phyloP scores from a whole-genome alignment of 2,113 vertebrate genomes.

The Pollachius pollachius region DNA sequence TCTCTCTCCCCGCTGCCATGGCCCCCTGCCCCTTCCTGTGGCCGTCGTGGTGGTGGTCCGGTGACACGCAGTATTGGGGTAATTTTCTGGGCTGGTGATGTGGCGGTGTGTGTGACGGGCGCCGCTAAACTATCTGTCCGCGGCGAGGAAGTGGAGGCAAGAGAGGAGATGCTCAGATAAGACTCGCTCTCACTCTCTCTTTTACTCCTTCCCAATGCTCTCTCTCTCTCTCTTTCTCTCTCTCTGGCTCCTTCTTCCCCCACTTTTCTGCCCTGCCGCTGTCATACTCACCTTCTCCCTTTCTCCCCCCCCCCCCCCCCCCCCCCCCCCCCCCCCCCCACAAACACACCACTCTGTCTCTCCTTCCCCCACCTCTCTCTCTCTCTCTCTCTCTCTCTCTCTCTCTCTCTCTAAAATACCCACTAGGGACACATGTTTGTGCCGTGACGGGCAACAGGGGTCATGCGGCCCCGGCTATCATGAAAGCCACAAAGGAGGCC shows the following conservation, averaged over 20 bases:
- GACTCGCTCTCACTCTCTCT: slow-evolving; percentile 31
- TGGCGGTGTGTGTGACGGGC: slow-evolving; percentile 48
- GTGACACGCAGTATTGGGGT: slow-evolving; percentile 37
- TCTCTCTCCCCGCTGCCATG: not conserved
- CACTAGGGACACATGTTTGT: slow-evolving; percentile 6
- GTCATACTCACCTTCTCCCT: not conserved
- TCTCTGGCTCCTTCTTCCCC: not conserved
- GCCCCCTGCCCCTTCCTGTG: slow-evolving; percentile 37
- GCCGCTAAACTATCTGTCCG: slow-evolving; percentile 57
- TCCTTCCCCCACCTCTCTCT: not conserved
- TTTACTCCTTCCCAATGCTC: not conserved
- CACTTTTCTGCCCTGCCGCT: not conserved
- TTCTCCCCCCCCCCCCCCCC: not conserved
- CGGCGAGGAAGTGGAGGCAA: slow-evolving; percentile 51
- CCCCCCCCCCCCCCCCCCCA: not conserved
- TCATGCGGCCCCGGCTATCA: not conserved
- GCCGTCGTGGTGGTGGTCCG: slow-evolving; percentile 9
- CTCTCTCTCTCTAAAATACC: slow-evolving; percentile 1
- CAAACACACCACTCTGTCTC: no score
- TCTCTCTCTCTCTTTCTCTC: not conserved
- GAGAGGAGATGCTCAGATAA: slow-evolving; percentile 61
- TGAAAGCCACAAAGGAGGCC: not conserved
- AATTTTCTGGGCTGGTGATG: slow-evolving; percentile 59
- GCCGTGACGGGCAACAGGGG: not conserved
- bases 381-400: not conserved